Evolutionary conservation across 2,113 vertebrate genomes (phyloP).

Genomic region (Poecilia latipinna): DNA sequence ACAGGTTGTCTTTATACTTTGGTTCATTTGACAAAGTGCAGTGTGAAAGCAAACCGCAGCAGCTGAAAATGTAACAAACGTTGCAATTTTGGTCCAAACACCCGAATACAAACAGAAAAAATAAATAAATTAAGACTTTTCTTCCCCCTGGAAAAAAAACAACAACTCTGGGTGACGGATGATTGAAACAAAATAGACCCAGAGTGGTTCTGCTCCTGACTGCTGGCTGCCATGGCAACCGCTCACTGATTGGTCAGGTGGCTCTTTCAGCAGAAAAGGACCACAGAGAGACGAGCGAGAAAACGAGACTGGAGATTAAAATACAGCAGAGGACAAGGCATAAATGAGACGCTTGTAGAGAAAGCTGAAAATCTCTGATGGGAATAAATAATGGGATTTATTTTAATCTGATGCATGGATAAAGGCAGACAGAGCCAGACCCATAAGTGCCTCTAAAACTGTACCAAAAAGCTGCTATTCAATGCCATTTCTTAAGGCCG

Average conservation of each 20-base stretch:
- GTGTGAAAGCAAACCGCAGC: too few species aligned
- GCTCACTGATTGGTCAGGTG: conserved; percentile 66
- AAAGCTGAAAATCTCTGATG: neutral
- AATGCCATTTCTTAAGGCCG: neutral
- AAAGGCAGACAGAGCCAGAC: neutral
- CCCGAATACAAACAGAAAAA: neutral
- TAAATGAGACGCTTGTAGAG: neutral
- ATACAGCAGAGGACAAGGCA: conserved; percentile 19
- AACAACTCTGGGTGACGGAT: neutral
- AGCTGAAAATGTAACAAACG: too few species aligned
- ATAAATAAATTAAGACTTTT: neutral
- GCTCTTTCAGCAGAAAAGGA: conserved; percentile 23
- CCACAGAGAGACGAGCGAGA: conserved; percentile 2
- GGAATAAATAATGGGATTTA: neutral
- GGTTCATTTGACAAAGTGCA: too few species aligned
- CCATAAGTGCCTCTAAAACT: neutral
- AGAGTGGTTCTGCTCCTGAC: conserved; percentile 51
- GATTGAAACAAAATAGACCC: conserved; percentile 42
- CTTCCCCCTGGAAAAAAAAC: too few species aligned
- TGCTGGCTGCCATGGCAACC: conserved; percentile 73
- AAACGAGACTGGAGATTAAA: conserved; percentile 17
- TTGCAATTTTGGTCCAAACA: too few species aligned
- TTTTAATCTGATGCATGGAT: neutral
- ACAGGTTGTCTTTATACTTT: too few species aligned
- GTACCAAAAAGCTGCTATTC: neutral